Percentiles rank a stretch among this genome's conserved stretches.
Evolutionary conservation across 2,113 vertebrate genomes (phyloP).

Genomic region (Lampris megalopsis): DNA sequence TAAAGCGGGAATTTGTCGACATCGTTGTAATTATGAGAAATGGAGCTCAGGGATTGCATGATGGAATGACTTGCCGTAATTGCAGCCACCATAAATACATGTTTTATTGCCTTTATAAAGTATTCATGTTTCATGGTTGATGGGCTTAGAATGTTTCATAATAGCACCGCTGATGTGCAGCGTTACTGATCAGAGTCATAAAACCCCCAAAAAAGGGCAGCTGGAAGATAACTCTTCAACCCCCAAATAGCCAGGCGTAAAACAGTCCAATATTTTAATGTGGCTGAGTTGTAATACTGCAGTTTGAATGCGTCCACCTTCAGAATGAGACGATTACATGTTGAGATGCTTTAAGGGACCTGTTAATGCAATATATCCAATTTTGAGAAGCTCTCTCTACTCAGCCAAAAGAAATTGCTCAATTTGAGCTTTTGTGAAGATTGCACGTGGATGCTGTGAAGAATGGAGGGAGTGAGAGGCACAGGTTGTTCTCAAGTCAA

Average conservation of each 20-base stretch:
- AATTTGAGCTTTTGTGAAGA: neutral
- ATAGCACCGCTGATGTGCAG: slow-evolving; percentile 46
- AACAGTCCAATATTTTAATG: slow-evolving; percentile 28
- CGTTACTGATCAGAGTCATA: slow-evolving; percentile 64
- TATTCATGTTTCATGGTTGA: slow-evolving; percentile 75
- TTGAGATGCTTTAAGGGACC: slow-evolving; percentile 4
- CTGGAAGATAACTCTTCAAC: slow-evolving; percentile 52
- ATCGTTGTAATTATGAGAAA: slow-evolving; percentile 66
- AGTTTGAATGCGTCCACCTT: neutral
- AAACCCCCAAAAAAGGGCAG: slow-evolving; percentile 61
- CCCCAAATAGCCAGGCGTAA: slow-evolving; percentile 11
- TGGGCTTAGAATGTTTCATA: slow-evolving; percentile 66
- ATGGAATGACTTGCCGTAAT: slow-evolving; percentile 67
- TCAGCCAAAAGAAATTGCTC: slow-evolving; percentile 8
- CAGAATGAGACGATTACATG: neutral
- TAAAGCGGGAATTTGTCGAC: slow-evolving; percentile 69
- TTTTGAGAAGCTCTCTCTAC: neutral
- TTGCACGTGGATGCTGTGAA: neutral
- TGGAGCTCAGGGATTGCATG: slow-evolving; percentile 49
- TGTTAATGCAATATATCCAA: neutral
- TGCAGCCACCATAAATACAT: slow-evolving; percentile 71
- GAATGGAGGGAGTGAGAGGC: neutral
- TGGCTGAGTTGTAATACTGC: neutral
- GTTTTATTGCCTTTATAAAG: slow-evolving; percentile 82
- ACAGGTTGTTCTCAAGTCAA: neutral